Evolutionary conservation across 2,113 vertebrate species (phyloP), one percentile per base, ranked within the genome.

Genomic region (Micronisus gabar): DNA sequence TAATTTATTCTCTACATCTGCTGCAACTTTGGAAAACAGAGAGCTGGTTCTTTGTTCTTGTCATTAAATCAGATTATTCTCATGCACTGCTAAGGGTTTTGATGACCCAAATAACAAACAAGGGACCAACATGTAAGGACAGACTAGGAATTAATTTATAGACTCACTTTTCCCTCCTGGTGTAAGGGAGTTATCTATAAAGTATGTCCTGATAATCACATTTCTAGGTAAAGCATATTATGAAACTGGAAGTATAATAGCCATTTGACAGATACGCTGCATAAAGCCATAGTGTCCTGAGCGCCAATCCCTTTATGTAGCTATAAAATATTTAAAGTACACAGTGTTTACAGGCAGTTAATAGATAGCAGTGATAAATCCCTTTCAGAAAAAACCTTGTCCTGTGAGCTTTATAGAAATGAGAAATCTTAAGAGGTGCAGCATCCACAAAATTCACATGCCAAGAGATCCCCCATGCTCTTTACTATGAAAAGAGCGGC

Each of bases 1-100:
- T 80, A 79, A 91, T 95, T 96, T 86, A 84, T 91, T 91, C 74
- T 58, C 58, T 40, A 34, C 61, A 71, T 86, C 83, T 90, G 90
- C 53, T 91, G 62, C 55, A 92, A 11, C 79, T 94, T 65, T 17
- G 48, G 72, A 73, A 95, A 94, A 72, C 63, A 93, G 80, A 82
- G 47, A 84, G 68, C 27, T 38, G 11, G 34, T 73, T 89, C 74
- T 91, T 90, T 81, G 55, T 36, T 90, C 41, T 21, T 71, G 48
- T 67, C 40, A 68, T 91, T 85, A 92, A 89, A 92, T 72, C 50
- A 91, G 45, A 74, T 80, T 80, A 85, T 71, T 82, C 58, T 74
- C 15, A 56, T 15, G 13, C n/a, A 62, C 32, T 70, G 50, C 47
- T 78, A 70, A 92, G 79, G 10, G 59, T 78, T 89, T 88, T 5